phyloP scores from a whole-genome alignment of 37 sponge, comb jelly and placozoan species.

The Eunapius fragilis region DNA sequence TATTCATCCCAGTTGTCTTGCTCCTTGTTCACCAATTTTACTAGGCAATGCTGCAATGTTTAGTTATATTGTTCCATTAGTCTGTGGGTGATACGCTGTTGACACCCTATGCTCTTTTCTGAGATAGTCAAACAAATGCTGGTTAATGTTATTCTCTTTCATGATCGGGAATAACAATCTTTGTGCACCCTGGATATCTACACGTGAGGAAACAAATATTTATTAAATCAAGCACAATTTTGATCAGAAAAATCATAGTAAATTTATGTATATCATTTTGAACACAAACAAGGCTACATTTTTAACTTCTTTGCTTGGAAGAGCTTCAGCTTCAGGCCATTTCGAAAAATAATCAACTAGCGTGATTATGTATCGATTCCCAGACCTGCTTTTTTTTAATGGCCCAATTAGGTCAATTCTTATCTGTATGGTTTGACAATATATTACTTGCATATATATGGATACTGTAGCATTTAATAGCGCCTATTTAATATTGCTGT shows the following conservation, averaged over 20 bases:
- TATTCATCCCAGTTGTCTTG: slow-evolving; percentile 14
- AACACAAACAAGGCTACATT: slow-evolving; percentile 20
- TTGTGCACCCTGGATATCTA: slow-evolving; percentile 16
- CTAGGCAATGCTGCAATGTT: no score
- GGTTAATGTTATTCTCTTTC: slow-evolving; percentile 22
- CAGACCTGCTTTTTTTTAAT: neutral
- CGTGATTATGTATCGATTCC: slow-evolving; percentile 46
- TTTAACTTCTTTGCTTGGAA: slow-evolving; percentile 15
- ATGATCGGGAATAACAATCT: slow-evolving; percentile 24
- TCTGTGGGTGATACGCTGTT: slow-evolving; percentile 33
- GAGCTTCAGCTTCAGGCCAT: slow-evolving; percentile 47
- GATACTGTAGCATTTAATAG: neutral
- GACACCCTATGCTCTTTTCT: slow-evolving; percentile 25
- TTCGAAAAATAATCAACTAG: slow-evolving; percentile 30
- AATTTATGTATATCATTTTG: slow-evolving; percentile 5
- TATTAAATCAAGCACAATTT: no score
- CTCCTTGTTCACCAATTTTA: slow-evolving; percentile 22
- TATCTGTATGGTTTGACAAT: neutral
- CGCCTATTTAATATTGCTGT: no score
- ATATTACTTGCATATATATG: neutral
- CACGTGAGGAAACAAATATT: neutral
- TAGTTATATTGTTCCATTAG: slow-evolving; percentile 36
- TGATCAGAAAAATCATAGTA: no score
- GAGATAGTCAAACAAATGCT: slow-evolving; percentile 11
- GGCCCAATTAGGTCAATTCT: slow-evolving; percentile 47